Base-by-base conservation (phyloP, 1,140 invertebrate genomes). In the Neodiprion lecontei region DNA sequence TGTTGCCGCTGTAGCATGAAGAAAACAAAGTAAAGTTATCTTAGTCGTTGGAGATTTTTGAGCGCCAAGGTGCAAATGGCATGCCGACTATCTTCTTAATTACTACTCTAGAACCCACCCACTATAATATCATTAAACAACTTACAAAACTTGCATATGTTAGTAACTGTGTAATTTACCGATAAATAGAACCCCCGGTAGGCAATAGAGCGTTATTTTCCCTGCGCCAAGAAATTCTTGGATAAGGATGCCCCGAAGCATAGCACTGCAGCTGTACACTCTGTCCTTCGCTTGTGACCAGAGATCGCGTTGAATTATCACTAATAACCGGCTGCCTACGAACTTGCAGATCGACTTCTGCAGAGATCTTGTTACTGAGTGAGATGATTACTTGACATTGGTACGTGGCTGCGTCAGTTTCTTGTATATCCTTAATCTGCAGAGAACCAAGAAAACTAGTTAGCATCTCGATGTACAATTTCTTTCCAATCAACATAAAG, bases 161-260 rank as follows among this genome's bases (percentile, higher is more conserved):
- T 73, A 21, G 48, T 12, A 72, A 12, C 9, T 75, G 48, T 69
- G 11, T 48, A 61, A 73, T 53, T 74, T 83, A 91, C 91, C 89
- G 86, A 82, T 93, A 94, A 79, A 95, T 94, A 1, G 94, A 95
- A 66, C 94, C 94, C 77, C 96, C 96, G 28, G 95, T 97, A 7
- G 96, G 96, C 78, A 98, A 88, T 77, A 98, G 94, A 67, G 95
- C 96, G 88, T 97, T 97, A 84, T 98, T 97, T 88, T 97, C 96
- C 78, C 96, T 91, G 77, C 96, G 91, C 96, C 96, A 98, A 11
- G 95, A 96, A 75, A 98, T 94, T 82, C 92, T 92, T 21, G 97
- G 96, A 2, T 86, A 83, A 14, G 96, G 96, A 86, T 93, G 95
- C 17, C 95, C 96, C 75, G 92, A 93, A 8, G 96, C 95, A 83